These are phyloP conservation scores for Diaphora mendica DNA, from an alignment of 2,888 invertebrate species.

Conservation along the genomic window DNA sequence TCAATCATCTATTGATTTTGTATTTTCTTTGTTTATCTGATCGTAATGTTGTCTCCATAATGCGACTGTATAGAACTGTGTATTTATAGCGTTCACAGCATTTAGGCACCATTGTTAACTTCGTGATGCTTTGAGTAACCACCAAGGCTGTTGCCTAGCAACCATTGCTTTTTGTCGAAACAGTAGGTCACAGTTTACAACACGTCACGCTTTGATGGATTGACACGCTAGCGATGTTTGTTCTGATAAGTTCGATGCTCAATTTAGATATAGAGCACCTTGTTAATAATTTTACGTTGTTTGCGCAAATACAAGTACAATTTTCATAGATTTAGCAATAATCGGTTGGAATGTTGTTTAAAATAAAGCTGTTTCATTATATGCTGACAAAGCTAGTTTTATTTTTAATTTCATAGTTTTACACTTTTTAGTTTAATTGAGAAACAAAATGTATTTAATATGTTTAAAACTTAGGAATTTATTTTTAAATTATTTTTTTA, in stretches of 20 bases:
- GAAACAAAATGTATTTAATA: neutral
- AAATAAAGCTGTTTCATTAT: neutral
- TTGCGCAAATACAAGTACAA: slow-evolving; percentile 15
- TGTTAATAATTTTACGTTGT: slow-evolving; percentile 22
- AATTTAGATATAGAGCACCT: slow-evolving; percentile 37
- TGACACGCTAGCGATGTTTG: slow-evolving; percentile 64
- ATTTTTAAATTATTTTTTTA: too few species aligned
- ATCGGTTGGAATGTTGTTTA: neutral
- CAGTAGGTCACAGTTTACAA: slow-evolving; percentile 73
- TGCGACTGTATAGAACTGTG: slow-evolving; percentile 31
- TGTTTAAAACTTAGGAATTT: too few species aligned
- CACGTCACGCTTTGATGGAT: slow-evolving; percentile 71
- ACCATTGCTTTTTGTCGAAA: slow-evolving; percentile 61
- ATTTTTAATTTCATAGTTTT: neutral
- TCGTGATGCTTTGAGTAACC: slow-evolving; percentile 64
- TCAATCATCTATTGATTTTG: slow-evolving; percentile 9
- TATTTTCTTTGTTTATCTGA: slow-evolving; percentile 24
- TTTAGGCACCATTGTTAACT: slow-evolving; percentile 57
- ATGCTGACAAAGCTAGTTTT: neutral
- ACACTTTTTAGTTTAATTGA: neutral
- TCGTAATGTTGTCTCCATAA: slow-evolving; percentile 19
- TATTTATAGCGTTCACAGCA: slow-evolving; percentile 29
- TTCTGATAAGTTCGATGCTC: slow-evolving; percentile 53
- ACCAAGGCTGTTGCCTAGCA: slow-evolving; percentile 67
- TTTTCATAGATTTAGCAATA: slow-evolving; percentile 9